Conservation (phyloP, 1,140 invertebrate genomes). For the Drosophila mauritiana region DNA sequence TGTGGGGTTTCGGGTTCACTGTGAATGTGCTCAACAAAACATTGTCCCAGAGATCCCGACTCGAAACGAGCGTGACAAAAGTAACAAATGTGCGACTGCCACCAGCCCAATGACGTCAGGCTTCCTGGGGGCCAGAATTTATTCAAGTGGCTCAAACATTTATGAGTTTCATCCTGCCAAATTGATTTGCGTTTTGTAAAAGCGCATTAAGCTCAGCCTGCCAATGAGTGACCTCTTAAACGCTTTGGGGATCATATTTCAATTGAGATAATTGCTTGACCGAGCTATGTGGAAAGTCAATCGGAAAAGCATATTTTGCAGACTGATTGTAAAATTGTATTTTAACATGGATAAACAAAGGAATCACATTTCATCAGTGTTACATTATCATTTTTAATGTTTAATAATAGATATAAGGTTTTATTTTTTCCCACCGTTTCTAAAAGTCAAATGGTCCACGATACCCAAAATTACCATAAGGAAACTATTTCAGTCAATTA, state of each 20-base stretch:
- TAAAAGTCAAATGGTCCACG: neutral
- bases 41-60: slow-evolving; percentile 43
- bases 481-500: slow-evolving; percentile 8
- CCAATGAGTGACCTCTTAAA: slow-evolving; percentile 31
- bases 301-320: neutral
- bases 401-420: no score
- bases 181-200: slow-evolving; percentile 30
- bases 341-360: neutral
- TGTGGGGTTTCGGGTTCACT: slow-evolving; percentile 25
- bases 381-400: no score
- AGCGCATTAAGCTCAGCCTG: slow-evolving; percentile 1
- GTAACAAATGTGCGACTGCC: slow-evolving; percentile 43
- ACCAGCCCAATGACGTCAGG: slow-evolving; percentile 45
- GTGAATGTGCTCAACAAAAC: slow-evolving; percentile 30
- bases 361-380: no score
- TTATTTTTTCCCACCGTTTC: no score
- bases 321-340: neutral
- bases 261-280: slow-evolving; percentile 12
- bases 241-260: slow-evolving; percentile 8
- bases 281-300: neutral
- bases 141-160: slow-evolving; percentile 24
- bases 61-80: slow-evolving; percentile 56
- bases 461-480: neutral
- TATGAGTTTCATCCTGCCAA: slow-evolving; percentile 16
- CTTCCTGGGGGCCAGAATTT: slow-evolving; percentile 32